Evolutionary conservation across 2,113 vertebrate species (phyloP).

Genomic region (Polypterus bichir): DNA sequence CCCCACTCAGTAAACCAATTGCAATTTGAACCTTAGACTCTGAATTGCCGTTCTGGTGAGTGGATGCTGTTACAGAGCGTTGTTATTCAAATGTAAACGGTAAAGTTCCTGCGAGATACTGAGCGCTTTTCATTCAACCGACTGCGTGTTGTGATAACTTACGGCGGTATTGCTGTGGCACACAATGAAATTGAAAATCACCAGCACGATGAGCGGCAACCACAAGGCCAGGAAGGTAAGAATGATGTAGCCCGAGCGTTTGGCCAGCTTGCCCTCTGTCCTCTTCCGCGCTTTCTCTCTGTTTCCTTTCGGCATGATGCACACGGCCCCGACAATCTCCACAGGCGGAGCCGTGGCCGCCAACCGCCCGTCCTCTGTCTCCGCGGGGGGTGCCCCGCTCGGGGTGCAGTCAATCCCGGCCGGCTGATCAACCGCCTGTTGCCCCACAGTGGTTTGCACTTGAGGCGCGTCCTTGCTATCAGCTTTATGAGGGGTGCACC

Average conservation of each 20-base stretch:
- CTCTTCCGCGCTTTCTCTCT: conserved; percentile 37
- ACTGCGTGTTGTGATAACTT: neutral
- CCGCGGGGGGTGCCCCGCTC: conserved; percentile 3
- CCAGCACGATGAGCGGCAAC: conserved; percentile 41
- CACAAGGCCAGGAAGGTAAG: conserved; percentile 51
- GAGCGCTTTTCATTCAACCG: too few species aligned
- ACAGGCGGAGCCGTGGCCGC: neutral
- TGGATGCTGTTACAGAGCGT: too few species aligned
- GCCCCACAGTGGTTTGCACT: too few species aligned
- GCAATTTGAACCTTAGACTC: too few species aligned
- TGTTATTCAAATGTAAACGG: too few species aligned
- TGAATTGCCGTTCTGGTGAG: too few species aligned
- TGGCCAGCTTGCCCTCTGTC: conserved; percentile 52
- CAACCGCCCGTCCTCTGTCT: too few species aligned
- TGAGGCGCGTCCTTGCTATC: too few species aligned
- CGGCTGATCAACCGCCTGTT: neutral
- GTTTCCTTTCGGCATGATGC: conserved; percentile 47
- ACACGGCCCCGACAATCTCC: conserved; percentile 37
- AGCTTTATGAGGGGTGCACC: too few species aligned
- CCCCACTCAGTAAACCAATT: too few species aligned
- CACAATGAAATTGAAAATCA: conserved; percentile 32
- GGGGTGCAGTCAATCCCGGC: neutral
- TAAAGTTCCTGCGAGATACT: too few species aligned
- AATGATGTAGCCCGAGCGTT: conserved; percentile 53
- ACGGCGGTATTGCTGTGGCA: conserved; percentile 13